Conservation (phyloP, 2,797 vertebrate genomes). For the Acanthurus lineatus region DNA sequence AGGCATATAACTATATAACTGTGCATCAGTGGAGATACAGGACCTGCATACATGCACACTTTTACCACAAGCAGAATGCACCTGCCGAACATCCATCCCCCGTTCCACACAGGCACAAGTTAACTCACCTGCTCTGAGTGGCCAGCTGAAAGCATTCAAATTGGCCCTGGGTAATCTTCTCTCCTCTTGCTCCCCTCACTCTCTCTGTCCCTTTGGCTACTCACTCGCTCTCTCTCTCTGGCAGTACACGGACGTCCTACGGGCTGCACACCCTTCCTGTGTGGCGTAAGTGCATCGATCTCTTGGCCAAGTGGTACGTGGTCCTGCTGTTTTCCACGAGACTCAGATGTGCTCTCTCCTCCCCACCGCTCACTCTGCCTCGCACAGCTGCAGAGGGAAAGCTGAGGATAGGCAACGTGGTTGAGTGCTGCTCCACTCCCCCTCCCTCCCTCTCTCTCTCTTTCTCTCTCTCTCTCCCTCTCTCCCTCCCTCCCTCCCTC, state of each 20-base stretch:
- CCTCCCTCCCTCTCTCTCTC: slow-evolving; percentile 50
- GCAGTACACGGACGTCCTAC: slow-evolving; percentile 61
- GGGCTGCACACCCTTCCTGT: slow-evolving; percentile 66
- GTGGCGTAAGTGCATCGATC: slow-evolving; percentile 71
- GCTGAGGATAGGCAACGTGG: slow-evolving; percentile 78
- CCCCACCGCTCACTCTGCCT: slow-evolving; percentile 72
- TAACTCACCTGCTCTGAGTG: slow-evolving; percentile 84
- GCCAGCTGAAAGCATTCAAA: slow-evolving; percentile 62
- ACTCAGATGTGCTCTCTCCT: slow-evolving; percentile 75
- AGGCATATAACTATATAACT: slow-evolving; percentile 37
- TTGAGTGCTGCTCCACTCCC: slow-evolving; percentile 62
- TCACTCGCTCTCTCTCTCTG: slow-evolving; percentile 35
- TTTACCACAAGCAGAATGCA: slow-evolving; percentile 39
- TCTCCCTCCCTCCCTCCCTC: slow-evolving; percentile 37
- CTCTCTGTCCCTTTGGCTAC: slow-evolving; percentile 46
- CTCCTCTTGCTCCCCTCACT: slow-evolving; percentile 46
- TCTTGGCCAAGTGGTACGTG: slow-evolving; percentile 73
- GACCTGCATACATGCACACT: slow-evolving; percentile 16
- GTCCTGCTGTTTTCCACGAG: slow-evolving; percentile 77
- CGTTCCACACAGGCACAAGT: slow-evolving; percentile 54
- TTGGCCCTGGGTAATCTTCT: slow-evolving; percentile 60
- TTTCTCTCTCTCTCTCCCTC: slow-evolving; percentile 52
- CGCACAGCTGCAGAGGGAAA: slow-evolving; percentile 82
- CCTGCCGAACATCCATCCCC: slow-evolving; percentile 35
- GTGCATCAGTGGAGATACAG: slow-evolving; percentile 33